A percentile compares a stretch with the other conserved stretches of the same genome.
Conservation (phyloP, 1,140 invertebrate genomes). For the Formica exsecta region DNA sequence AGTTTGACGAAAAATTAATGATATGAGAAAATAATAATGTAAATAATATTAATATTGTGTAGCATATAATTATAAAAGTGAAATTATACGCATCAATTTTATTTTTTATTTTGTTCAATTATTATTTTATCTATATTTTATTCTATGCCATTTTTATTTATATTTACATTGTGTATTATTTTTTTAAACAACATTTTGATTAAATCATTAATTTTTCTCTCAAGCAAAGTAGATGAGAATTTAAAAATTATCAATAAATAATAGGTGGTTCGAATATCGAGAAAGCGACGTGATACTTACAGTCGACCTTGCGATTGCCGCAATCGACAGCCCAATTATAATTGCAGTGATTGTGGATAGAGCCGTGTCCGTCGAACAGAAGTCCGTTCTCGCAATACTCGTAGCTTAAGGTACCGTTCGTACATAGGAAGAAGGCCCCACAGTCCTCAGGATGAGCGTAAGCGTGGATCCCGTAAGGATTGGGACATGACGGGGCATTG, state of each 20-base stretch:
- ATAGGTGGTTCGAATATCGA: neutral
- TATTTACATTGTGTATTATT: neutral
- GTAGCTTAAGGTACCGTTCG: constrained; percentile 95
- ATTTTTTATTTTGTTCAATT: neutral
- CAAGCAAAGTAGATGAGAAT: neutral
- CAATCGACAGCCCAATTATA: constrained; percentile 97
- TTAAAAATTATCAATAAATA: neutral
- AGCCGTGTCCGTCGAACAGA: constrained; percentile 95
- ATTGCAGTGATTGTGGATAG: constrained; percentile 96
- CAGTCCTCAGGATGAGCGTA: constrained; percentile 95
- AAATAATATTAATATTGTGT: neutral
- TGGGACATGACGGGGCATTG: constrained; percentile 88
- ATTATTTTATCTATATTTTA: neutral
- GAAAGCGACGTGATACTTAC: constrained; percentile 87
- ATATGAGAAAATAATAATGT: neutral
- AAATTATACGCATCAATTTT: neutral
- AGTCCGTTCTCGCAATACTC: constrained; percentile 97
- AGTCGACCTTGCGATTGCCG: constrained; percentile 92
- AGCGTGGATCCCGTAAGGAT: constrained; percentile 90
- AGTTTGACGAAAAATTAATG: neutral
- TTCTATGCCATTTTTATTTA: neutral
- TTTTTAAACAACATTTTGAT: neutral
- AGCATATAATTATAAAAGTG: neutral
- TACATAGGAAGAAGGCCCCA: constrained; percentile 95
- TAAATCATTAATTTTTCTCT: neutral